A percentile compares a stretch with the other conserved stretches of the same genome.
phyloP scores from a whole-genome alignment of 2,888 invertebrate species.

The Cenopis cana region DNA sequence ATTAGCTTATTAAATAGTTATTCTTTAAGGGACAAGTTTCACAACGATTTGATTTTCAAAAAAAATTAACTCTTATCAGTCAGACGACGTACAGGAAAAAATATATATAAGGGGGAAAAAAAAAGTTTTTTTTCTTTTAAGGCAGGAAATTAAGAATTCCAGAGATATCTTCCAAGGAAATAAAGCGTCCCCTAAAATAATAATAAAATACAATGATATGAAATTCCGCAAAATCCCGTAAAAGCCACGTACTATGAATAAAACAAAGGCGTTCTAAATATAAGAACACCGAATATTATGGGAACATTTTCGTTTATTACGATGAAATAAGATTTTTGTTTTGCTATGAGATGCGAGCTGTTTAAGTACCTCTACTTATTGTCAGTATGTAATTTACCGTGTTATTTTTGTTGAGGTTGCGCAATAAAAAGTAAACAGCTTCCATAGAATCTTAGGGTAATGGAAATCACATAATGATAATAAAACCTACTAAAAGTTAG shows the following conservation, averaged over 20 bases:
- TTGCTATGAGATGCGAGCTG: slow-evolving; percentile 11
- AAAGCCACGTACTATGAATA: neutral
- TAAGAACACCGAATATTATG: slow-evolving; percentile 14
- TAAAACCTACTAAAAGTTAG: neutral
- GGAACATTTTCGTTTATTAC: slow-evolving; percentile 10
- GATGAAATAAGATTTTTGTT: slow-evolving; percentile 24
- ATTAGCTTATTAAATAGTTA: slow-evolving; percentile 5
- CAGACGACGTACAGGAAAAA: no score
- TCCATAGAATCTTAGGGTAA: no score
- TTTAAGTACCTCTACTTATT: no score
- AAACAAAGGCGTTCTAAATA: slow-evolving; percentile 33
- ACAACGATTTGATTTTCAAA: no score
- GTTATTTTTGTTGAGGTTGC: no score
- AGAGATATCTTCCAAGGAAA: neutral
- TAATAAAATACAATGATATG: neutral
- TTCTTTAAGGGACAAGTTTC: no score
- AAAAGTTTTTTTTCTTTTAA: no score
- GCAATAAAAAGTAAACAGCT: no score
- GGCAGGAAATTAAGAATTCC: neutral
- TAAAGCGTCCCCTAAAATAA: neutral
- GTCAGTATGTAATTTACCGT: no score
- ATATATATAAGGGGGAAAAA: no score
- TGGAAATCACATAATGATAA: no score
- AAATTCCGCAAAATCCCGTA: neutral
- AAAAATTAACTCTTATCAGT: no score